A percentile compares a stretch with the other conserved stretches of the same genome.
Evolutionary conservation across 2,797 vertebrate genomes (phyloP).

Genomic region (Distichodus sexfasciatus): DNA sequence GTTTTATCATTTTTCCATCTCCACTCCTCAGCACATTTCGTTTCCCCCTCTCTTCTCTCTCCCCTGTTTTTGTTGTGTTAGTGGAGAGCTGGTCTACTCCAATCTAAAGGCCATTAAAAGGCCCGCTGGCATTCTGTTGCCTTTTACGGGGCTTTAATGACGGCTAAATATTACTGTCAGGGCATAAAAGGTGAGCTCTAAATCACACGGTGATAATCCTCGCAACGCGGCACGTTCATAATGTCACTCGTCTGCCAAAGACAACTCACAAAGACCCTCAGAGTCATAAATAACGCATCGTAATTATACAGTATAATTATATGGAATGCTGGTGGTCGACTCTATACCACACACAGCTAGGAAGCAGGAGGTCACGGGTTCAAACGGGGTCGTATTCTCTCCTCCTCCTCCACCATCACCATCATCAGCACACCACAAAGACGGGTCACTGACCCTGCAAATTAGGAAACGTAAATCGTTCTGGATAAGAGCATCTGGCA

Average conservation of each 20-base stretch:
- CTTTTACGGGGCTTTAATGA: conserved; percentile 40
- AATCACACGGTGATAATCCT: conserved; percentile 35
- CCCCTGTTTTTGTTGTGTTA: conserved; percentile 5
- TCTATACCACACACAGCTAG: too few species aligned
- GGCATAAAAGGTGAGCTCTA: conserved; percentile 24
- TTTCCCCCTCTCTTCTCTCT: too few species aligned
- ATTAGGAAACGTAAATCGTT: too few species aligned
- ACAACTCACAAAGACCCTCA: not conserved
- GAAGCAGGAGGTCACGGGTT: too few species aligned
- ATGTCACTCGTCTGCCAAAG: not conserved
- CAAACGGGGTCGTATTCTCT: too few species aligned
- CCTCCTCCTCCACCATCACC: too few species aligned
- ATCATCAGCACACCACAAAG: too few species aligned
- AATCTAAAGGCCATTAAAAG: conserved; percentile 40
- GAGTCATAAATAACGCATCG: not conserved
- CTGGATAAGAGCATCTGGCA: too few species aligned
- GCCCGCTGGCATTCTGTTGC: conserved; percentile 8
- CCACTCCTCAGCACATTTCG: too few species aligned
- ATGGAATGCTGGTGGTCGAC: too few species aligned
- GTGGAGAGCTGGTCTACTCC: conserved; percentile 6
- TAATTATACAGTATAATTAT: not conserved
- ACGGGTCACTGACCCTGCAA: too few species aligned
- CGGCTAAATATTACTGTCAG: conserved; percentile 38
- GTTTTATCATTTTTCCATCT: too few species aligned
- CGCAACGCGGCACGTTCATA: not conserved